Evolutionary conservation across 1,140 invertebrate species (phyloP).

Genomic region (Monomorium pharaonis): DNA sequence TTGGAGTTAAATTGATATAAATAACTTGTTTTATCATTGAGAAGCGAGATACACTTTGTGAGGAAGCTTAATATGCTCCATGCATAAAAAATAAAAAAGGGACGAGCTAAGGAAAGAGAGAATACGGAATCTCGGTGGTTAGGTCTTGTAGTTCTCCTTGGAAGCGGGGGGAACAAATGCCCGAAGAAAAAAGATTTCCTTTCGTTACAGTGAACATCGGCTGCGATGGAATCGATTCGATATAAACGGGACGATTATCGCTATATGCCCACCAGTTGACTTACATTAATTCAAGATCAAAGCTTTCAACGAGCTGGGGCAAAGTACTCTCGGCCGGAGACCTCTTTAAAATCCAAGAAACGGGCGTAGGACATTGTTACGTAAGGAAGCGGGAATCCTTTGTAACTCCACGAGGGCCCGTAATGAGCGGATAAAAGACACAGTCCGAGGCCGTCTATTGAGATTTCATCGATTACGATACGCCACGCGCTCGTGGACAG

Average conservation of each 20-base stretch:
- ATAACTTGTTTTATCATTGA: constrained; percentile 38
- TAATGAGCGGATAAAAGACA: constrained; percentile 61
- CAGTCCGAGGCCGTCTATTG: constrained; percentile 17
- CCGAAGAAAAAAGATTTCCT: constrained; percentile 17
- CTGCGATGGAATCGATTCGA: constrained; percentile 31
- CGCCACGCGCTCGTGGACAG: not conserved
- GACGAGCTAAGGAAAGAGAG: not conserved
- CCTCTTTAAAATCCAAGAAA: constrained; percentile 32
- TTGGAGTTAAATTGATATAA: constrained; percentile 34
- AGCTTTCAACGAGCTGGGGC: constrained; percentile 28
- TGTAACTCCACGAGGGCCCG: constrained; percentile 49
- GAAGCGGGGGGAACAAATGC: constrained; percentile 15
- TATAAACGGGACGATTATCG: constrained; percentile 48
- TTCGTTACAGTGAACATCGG: constrained; percentile 26
- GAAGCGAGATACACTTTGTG: not conserved
- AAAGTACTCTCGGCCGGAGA: not conserved
- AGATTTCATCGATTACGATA: constrained; percentile 65
- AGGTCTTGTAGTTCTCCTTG: not conserved
- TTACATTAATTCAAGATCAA: constrained; percentile 66
- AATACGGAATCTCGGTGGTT: not conserved
- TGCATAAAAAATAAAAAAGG: not conserved
- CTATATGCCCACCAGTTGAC: constrained; percentile 9
- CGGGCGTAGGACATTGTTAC: constrained; percentile 52
- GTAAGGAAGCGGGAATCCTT: constrained; percentile 63
- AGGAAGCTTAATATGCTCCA: constrained; percentile 12